Conservation (phyloP, 2,113 vertebrate genomes). For the Hippocampus barbouri region DNA sequence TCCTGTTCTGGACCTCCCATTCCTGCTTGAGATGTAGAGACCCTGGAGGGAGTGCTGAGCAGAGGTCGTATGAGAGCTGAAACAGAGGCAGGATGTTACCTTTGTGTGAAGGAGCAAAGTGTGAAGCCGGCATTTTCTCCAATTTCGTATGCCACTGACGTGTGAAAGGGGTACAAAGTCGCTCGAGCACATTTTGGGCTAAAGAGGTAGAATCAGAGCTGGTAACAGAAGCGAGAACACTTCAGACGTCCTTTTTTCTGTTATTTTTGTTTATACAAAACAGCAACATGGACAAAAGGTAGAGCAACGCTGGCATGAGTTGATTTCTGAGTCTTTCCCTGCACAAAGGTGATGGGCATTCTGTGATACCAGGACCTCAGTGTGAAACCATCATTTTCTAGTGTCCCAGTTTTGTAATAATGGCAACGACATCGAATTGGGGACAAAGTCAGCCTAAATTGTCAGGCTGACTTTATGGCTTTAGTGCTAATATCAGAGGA, state of each 20-base stretch:
- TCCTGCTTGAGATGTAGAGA: conserved; percentile 39
- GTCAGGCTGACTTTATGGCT: too few relatives aligned
- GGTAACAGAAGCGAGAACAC: not conserved
- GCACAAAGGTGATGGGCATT: not conserved
- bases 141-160: too few relatives aligned
- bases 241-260: too few relatives aligned
- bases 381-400: not conserved
- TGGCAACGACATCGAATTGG: not conserved
- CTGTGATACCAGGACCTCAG: not conserved
- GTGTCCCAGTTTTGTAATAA: not conserved
- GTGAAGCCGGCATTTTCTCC: too few relatives aligned
- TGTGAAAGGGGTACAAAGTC: not conserved
- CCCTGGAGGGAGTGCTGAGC: conserved; percentile 30
- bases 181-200: not conserved
- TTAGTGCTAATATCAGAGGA: too few relatives aligned
- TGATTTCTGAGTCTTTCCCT: not conserved
- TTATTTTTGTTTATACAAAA: too few relatives aligned
- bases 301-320: not conserved
- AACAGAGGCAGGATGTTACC: too few relatives aligned
- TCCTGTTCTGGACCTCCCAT: conserved; percentile 50
- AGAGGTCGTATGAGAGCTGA: conserved; percentile 12
- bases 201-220: not conserved
- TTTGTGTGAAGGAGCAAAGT: too few relatives aligned
- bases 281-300: conserved; percentile 3
- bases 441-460: too few relatives aligned